Percentiles rank a stretch among this genome's conserved stretches.
These are phyloP conservation scores for Lepidochitona cinerea DNA, from an alignment of 2,888 invertebrate species.

Conservation along the genomic window DNA sequence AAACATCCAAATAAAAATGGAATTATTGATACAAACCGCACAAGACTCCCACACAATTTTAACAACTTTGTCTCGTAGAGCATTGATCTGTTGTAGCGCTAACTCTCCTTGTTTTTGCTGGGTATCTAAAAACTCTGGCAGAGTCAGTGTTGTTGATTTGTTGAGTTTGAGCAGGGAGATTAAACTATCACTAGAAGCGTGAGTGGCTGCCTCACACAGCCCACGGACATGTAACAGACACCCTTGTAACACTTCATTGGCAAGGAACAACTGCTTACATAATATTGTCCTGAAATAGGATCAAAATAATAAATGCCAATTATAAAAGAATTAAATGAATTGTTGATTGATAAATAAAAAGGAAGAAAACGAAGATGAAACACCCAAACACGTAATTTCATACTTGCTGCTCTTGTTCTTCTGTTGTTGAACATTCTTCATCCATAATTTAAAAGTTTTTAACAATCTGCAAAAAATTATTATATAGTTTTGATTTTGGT, in stretches of 20 bases:
- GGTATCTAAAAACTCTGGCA: conserved; percentile 56
- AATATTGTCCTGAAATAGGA: conserved; percentile 46
- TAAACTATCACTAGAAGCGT: conserved; percentile 46
- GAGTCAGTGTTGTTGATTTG: conserved; percentile 50
- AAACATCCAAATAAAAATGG: too few species aligned
- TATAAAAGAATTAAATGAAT: neutral
- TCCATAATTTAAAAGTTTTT: conserved; percentile 66
- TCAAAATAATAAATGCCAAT: too few species aligned
- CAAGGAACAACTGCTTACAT: conserved; percentile 58
- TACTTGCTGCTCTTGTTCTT: conserved; percentile 58
- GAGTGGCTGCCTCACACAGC: conserved; percentile 65
- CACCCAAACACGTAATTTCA: too few species aligned
- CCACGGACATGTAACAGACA: conserved; percentile 65
- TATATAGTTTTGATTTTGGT: too few species aligned
- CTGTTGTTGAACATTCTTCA: conserved; percentile 53
- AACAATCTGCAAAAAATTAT: conserved; percentile 46
- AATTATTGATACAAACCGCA: too few species aligned
- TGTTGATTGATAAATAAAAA: neutral
- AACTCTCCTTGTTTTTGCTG: conserved; percentile 52
- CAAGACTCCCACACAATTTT: conserved; percentile 68
- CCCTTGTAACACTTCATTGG: conserved; percentile 68
- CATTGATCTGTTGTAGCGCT: conserved; percentile 52
- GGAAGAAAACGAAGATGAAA: too few species aligned
- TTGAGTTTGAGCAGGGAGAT: conserved; percentile 60
- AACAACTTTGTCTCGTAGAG: conserved; percentile 59